Base-by-base conservation (phyloP, 2,888 invertebrate species). In the Lampropteryx suffumata region DNA sequence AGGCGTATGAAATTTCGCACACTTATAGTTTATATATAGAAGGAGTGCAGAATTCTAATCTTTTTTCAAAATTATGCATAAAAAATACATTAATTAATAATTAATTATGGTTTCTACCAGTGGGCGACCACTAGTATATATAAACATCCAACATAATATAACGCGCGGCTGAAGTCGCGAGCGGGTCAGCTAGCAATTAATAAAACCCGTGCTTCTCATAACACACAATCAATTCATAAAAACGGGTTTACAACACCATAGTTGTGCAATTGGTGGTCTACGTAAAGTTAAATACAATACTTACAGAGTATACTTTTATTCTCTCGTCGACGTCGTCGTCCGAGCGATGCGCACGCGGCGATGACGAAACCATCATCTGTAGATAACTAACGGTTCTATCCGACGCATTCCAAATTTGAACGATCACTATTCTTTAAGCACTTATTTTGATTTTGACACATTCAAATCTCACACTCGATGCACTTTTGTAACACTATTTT, bases 341-440 rank as follows among this genome's bases (percentile, higher is more conserved):
- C 75, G 82, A 82, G 62, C 88, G 86, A 68, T 84, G 87, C 76
- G 88, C 84, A 56, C 87, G 87, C 76, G 90, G 89, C 72, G 90
- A 89, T 76, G 90, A 90, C 76, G 90, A 90, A 71, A 90, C 90
- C 90, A 90, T 90, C 80, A 79, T 87, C 85, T 81, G 79, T 76
- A 81, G 71, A 75, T 73, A 71, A 58, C 65, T 81, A 76, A 61
- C 62, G 59, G 53, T 57, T 39, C 48, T 21, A 26, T 12, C 35
- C 43, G 43, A 35, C 32, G 43, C 53, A 53, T 53, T 53, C 50
- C 50, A 46, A 42, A 35, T 33, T 32, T 35, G 35, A 43, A 53
- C 24, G 30, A 11, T 48, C 44, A 49, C 44, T 27, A 29, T 43
- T 43, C 41, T 14, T 34, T 32, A 11, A 26, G 12, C 36, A 34